phyloP scores from a whole-genome alignment of 2,113 vertebrate genomes.

The Colossoma macropomum region DNA sequence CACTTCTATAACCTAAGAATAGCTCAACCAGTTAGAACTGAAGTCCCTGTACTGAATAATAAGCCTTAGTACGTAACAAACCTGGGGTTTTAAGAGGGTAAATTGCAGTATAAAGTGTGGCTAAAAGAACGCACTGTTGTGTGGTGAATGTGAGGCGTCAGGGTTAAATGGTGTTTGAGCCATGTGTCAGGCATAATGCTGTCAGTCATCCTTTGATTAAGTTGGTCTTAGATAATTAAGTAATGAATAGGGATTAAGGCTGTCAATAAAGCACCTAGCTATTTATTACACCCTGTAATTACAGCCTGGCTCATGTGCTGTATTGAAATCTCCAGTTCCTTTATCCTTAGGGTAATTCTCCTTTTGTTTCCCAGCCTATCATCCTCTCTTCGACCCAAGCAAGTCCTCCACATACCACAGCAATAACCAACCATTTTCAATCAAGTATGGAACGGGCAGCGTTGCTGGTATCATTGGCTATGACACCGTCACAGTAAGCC shows the following conservation, averaged over 20 bases:
- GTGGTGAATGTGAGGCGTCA: too few relatives aligned
- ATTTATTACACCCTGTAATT: too few relatives aligned
- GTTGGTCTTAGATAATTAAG: background rate
- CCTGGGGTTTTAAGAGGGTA: too few relatives aligned
- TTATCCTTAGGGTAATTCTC: background rate
- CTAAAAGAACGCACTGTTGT: too few relatives aligned
- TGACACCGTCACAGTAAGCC: conserved; percentile 75
- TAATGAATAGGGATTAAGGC: background rate
- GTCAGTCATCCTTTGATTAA: background rate
- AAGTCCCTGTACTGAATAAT: too few relatives aligned
- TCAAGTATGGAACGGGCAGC: conserved; percentile 72
- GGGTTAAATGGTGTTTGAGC: too few relatives aligned
- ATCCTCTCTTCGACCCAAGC: conserved; percentile 65
- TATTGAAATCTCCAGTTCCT: background rate
- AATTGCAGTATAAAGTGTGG: too few relatives aligned
- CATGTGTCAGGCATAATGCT: background rate
- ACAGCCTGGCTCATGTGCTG: background rate
- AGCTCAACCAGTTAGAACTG: too few relatives aligned
- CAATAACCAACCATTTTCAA: conserved; percentile 50
- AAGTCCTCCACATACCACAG: conserved; percentile 70
- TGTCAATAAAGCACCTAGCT: background rate
- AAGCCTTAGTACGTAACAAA: too few relatives aligned
- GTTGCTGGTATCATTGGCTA: conserved; percentile 68
- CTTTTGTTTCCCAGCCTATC: conserved; percentile 60
- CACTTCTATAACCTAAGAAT: too few relatives aligned